Evolutionary conservation across 2,113 vertebrate genomes (phyloP), one percentile per base, ranked within the genome.

Genomic region (Eulemur rufifrons): DNA sequence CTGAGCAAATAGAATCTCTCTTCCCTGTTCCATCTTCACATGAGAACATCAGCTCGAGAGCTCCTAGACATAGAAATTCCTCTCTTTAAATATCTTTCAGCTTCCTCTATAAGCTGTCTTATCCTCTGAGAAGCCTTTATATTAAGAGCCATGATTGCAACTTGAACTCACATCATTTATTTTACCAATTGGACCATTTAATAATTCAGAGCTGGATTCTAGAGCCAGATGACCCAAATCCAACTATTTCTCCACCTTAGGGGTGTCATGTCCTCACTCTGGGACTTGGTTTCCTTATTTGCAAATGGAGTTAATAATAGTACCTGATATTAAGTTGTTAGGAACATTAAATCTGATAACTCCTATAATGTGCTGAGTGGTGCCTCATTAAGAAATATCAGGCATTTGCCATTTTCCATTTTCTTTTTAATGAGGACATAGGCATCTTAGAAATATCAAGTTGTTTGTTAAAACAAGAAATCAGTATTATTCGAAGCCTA

Each of bases 1-100:
- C 86, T 97, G 96, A 97, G 83, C 39, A 81, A 88, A 80, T 89
- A 95, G 68, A 92, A 87, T 93, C 66, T 74, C 20, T 37, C n/a
- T 81, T 37, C 4, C 63, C 14, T 89, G 6, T 15, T 93, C 63
- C 2, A 5, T 14, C 2, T 15, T 81, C 73, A 42, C n/a, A 10
- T 76, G 54, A 32, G 34, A 95, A 82, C 39, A 68, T 47, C 56
- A 78, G 56, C 1, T 23, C 8, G 6, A 6, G 2, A 84, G 63
- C 20, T 82, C 42, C 18, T 54, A 17, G 1, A 88, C 37, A 0
- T 23, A 68, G 32, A 78, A 59, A 47, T 50, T 29, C 63, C 20
- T 25, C 3, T 78, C 52, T 88, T 25, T 0, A 32, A 0, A 32
- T 20, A 27, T 71, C 52, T 88, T 34, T 25, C 25, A 6, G 17